Conservation (phyloP, 2,888 invertebrate genomes). For the Nemoura dubitans region DNA sequence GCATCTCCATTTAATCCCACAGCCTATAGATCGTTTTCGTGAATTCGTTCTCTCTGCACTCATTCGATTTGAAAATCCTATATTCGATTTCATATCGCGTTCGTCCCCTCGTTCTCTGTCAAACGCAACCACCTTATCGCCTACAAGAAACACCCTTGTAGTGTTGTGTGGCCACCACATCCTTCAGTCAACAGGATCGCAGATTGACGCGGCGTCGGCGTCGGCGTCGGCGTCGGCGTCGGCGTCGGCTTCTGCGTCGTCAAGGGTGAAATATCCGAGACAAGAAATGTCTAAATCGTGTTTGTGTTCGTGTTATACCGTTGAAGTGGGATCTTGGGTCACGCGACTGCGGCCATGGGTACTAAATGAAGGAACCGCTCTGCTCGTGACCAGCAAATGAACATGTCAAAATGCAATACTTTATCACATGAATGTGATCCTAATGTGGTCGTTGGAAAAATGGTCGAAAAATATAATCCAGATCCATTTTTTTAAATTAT, state of each 20-base stretch:
- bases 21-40: background rate
- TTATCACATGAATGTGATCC: background rate
- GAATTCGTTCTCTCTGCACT: too few relatives aligned
- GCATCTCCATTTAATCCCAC: background rate
- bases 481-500: too few relatives aligned
- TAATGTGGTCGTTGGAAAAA: background rate
- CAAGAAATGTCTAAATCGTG: background rate
- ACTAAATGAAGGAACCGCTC: background rate
- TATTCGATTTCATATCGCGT: background rate
- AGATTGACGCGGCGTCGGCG: background rate
- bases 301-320: background rate
- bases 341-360: background rate
- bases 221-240: background rate
- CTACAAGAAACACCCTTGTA: background rate
- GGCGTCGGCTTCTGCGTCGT: background rate
- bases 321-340: background rate
- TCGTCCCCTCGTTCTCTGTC: background rate
- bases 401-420: background rate
- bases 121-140: background rate
- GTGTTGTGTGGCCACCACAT: background rate
- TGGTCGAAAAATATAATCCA: too few relatives aligned
- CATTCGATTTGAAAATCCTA: background rate
- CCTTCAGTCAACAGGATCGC: background rate
- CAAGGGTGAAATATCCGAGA: slow-evolving; percentile 1
- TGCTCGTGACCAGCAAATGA: slow-evolving; percentile 3